Conservation (phyloP, 2,113 vertebrate genomes). For the Alligator sinensis region DNA sequence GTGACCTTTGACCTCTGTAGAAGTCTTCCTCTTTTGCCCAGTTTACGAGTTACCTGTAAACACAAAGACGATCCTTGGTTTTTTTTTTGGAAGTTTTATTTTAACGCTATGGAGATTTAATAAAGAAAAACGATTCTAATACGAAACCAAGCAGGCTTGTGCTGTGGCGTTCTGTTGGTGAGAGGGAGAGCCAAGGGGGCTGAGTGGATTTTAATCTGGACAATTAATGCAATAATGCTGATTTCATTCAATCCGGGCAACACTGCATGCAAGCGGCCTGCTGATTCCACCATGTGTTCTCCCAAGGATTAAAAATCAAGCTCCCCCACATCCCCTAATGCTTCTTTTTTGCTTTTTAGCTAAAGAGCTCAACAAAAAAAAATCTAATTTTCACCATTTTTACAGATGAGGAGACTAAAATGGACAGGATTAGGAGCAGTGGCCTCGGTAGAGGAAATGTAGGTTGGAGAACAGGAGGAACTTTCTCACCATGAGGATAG, state of each 20-base stretch:
- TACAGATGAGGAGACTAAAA: neutral
- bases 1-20: conserved; percentile 84
- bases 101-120: conserved; percentile 77
- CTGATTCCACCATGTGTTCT: neutral
- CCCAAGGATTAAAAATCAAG: neutral
- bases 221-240: neutral
- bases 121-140: conserved; percentile 60
- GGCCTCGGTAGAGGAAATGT: no score
- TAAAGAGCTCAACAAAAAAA: neutral
- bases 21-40: conserved; percentile 83
- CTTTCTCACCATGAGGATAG: no score
- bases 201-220: neutral
- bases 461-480: no score
- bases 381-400: neutral
- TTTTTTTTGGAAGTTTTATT: conserved; percentile 66
- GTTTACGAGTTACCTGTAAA: conserved; percentile 42
- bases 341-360: neutral
- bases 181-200: accelerated
- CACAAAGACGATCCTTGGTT: neutral
- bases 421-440: neutral
- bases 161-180: neutral
- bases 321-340: neutral
- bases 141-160: accelerated
- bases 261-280: neutral
- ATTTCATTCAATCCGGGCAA: neutral